Percentiles rank a stretch among this genome's conserved stretches.
phyloP scores from a whole-genome alignment of 1,140 invertebrate genomes.

The Polypedilum pembai region DNA sequence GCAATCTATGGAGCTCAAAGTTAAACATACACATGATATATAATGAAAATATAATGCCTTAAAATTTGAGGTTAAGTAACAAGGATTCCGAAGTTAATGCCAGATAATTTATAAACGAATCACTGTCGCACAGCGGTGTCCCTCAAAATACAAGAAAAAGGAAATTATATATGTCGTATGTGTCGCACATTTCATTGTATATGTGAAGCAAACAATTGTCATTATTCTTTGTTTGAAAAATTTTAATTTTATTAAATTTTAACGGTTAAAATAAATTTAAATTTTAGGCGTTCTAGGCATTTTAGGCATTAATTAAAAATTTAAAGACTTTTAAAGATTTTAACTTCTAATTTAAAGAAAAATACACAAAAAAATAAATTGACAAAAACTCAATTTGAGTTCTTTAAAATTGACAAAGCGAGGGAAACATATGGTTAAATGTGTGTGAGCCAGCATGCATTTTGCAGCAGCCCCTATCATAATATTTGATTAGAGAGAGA shows the following conservation, averaged over 20 bases:
- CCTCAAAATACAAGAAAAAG: neutral
- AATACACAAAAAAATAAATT: too few relatives aligned
- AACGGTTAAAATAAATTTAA: too few relatives aligned
- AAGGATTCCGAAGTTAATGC: neutral
- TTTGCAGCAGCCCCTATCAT: conserved; percentile 15
- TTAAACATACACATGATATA: too few relatives aligned
- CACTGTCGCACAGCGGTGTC: conserved; percentile 8
- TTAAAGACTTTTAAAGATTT: too few relatives aligned
- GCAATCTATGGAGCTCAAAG: too few relatives aligned
- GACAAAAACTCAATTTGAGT: too few relatives aligned
- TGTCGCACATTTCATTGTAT: neutral
- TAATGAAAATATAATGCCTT: conserved; percentile 19
- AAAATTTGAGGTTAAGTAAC: conserved; percentile 18
- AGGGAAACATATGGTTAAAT: neutral
- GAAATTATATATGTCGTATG: neutral
- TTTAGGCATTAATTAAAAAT: too few relatives aligned
- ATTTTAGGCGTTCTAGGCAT: too few relatives aligned
- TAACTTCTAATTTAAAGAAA: too few relatives aligned
- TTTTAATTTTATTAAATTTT: too few relatives aligned
- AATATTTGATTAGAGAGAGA: conserved; percentile 6
- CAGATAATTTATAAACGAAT: conserved; percentile 14
- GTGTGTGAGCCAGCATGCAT: neutral
- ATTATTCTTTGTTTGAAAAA: neutral
- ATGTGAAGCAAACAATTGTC: neutral
- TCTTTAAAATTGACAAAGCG: too few relatives aligned